phyloP scores from a whole-genome alignment of 2,888 invertebrate species.

The Campopleginae sp. region DNA sequence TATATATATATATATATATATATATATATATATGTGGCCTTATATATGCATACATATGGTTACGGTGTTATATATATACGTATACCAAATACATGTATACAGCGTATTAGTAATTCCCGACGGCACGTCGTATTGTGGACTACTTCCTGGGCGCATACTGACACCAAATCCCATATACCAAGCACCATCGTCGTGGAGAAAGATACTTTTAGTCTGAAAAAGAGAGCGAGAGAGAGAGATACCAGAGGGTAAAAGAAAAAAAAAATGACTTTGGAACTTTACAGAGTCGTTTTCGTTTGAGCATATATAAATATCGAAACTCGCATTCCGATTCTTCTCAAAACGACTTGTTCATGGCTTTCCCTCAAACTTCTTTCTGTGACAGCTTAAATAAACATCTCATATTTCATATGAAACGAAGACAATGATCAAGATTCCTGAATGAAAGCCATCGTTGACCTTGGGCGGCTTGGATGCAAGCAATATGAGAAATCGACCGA shows the following conservation, averaged over 20 bases:
- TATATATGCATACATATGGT: constrained; percentile 19
- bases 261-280: constrained; percentile 9
- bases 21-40: neutral
- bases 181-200: constrained; percentile 37
- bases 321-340: neutral
- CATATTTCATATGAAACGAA: neutral
- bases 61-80: constrained; percentile 10
- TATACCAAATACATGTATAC: constrained; percentile 46
- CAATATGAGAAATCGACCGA: constrained; percentile 59
- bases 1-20: no score
- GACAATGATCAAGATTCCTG: neutral
- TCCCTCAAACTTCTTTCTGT: neutral
- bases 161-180: constrained; percentile 83
- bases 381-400: neutral
- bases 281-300: constrained; percentile 26
- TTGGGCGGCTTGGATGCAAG: neutral
- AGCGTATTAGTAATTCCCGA: constrained; percentile 81
- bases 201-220: constrained; percentile 45
- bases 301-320: neutral
- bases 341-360: neutral
- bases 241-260: constrained; percentile 13
- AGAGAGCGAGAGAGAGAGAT: constrained; percentile 53
- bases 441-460: neutral
- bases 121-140: constrained; percentile 76
- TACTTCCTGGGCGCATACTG: constrained; percentile 80